These are phyloP conservation scores for Eospalax fontanierii DNA, from an alignment of 2,797 vertebrate species.

Conservation along the genomic window DNA sequence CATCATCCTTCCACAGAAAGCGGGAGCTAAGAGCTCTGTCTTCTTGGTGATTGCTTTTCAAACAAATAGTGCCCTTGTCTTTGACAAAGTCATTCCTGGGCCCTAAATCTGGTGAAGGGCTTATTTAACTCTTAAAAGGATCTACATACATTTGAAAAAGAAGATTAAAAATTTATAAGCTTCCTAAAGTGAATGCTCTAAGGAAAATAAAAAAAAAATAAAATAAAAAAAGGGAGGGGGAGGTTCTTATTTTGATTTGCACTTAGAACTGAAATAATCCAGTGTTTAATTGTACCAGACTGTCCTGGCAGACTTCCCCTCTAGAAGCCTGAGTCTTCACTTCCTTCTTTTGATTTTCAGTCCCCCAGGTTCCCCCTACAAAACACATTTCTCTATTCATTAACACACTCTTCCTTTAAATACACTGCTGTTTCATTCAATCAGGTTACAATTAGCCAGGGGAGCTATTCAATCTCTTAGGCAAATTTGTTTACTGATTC, in stretches of 20 bases:
- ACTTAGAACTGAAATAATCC: not conserved
- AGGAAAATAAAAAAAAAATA: not conserved
- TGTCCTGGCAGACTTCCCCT: not conserved
- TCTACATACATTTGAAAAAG: slow-evolving; percentile 38
- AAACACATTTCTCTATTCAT: slow-evolving; percentile 55
- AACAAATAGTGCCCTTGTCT: not conserved
- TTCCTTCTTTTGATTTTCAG: slow-evolving; percentile 14
- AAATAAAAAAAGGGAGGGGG: no score
- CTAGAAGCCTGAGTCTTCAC: slow-evolving; percentile 16
- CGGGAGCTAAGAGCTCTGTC: not conserved
- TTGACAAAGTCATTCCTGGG: not conserved
- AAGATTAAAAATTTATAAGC: not conserved
- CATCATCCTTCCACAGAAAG: not conserved
- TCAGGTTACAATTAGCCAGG: slow-evolving; percentile 59
- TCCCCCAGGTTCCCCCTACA: no score
- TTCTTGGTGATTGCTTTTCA: slow-evolving; percentile 2
- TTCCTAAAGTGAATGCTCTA: not conserved
- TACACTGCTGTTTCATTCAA: slow-evolving; percentile 63
- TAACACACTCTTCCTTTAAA: slow-evolving; percentile 61
- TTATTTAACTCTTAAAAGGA: slow-evolving; percentile 36
- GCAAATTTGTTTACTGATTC: slow-evolving; percentile 54
- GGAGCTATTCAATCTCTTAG: slow-evolving; percentile 56
- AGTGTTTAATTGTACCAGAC: not conserved
- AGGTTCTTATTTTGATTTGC: slow-evolving; percentile 43
- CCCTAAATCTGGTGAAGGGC: not conserved